These are phyloP conservation scores for Lepus europaeus DNA, from an alignment of 2,113 vertebrate genomes.

Conservation along the genomic window DNA sequence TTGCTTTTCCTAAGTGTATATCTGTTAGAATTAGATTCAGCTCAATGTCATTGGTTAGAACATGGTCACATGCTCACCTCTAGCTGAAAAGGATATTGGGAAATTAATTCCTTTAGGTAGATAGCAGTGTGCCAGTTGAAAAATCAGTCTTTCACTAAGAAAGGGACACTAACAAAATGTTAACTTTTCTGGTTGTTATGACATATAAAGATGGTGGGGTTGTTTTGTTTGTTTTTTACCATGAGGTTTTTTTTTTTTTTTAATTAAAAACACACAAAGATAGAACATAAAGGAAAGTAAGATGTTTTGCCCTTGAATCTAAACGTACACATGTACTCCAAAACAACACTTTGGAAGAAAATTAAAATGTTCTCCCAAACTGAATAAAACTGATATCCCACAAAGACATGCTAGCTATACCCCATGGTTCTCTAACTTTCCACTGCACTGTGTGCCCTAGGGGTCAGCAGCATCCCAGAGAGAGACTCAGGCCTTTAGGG, in stretches of 20 bases:
- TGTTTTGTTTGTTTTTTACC: not conserved
- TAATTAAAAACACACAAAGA: not conserved
- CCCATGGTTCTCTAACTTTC: not conserved
- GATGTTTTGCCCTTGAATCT: not conserved
- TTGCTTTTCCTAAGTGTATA: not conserved
- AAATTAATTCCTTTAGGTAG: not conserved
- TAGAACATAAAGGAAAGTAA: not conserved
- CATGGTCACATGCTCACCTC: not conserved
- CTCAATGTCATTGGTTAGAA: not conserved
- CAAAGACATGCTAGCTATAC: not conserved
- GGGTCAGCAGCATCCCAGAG: not conserved
- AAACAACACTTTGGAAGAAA: not conserved
- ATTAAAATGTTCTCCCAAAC: not conserved
- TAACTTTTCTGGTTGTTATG: not conserved
- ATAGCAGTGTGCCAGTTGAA: not conserved
- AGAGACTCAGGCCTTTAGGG: not conserved
- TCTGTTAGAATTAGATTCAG: not conserved
- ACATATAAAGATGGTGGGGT: not conserved
- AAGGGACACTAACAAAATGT: not conserved
- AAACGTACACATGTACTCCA: not conserved
- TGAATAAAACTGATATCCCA: not conserved
- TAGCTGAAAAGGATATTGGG: not conserved
- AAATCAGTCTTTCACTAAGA: not conserved
- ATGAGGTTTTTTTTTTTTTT: not conserved
- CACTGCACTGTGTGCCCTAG: fast-evolving